A percentile compares a stretch with the other conserved stretches of the same genome.
These are phyloP conservation scores for Muscicapa comitata DNA, from an alignment of 2,797 vertebrate species.

Conservation along the genomic window DNA sequence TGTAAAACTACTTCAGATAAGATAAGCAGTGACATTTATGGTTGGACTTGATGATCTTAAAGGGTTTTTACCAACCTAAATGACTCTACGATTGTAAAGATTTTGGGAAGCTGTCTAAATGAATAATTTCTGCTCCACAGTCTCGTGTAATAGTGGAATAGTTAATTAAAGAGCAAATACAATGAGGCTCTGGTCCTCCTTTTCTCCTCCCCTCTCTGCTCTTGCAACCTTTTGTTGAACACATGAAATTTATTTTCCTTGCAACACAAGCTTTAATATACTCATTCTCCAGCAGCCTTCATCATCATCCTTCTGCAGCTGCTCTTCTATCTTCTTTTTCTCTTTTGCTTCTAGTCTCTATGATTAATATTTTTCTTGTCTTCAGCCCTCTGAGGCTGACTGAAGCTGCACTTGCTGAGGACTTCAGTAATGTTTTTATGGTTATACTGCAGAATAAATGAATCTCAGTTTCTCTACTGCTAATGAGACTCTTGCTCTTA, in stretches of 20 bases:
- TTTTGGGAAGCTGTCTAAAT: conserved; percentile 25
- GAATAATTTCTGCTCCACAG: background rate
- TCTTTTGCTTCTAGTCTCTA: background rate
- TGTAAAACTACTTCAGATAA: conserved; percentile 52
- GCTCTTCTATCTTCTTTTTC: background rate
- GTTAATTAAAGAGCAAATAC: background rate
- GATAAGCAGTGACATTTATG: conserved; percentile 38
- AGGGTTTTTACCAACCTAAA: background rate
- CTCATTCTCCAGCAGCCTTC: background rate
- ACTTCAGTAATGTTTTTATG: background rate
- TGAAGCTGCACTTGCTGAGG: background rate
- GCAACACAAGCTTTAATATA: rapidly evolving
- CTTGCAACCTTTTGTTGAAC: background rate
- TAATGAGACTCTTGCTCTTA: background rate
- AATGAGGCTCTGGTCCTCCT: background rate
- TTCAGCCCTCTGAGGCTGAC: background rate
- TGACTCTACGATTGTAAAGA: background rate
- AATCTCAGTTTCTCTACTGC: background rate
- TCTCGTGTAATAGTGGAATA: background rate
- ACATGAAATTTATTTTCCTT: background rate
- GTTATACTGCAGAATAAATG: background rate
- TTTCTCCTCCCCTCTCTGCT: background rate
- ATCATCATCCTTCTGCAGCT: background rate
- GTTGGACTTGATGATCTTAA: background rate
- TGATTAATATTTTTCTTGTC: background rate